These are phyloP conservation scores for Drosophila nebulosa DNA, from an alignment of 1,140 invertebrate genomes.

Conservation along the genomic window DNA sequence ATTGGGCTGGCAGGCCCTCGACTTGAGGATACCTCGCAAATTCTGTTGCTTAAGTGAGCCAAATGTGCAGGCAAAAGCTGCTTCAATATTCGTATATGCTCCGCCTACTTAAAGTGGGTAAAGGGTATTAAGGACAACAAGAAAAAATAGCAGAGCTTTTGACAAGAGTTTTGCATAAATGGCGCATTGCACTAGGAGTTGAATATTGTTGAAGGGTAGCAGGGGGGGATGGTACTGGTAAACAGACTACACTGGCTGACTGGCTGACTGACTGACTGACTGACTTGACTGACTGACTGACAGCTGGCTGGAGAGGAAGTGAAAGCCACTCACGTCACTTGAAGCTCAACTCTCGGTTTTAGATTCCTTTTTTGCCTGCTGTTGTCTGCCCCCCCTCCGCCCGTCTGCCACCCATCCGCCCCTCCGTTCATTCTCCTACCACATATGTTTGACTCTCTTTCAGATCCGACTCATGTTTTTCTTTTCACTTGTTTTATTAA, in stretches of 20 bases:
- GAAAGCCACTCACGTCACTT: conserved; percentile 39
- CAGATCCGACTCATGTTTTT: background rate
- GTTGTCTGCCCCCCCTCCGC: too few species aligned
- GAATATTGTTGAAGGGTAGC: background rate
- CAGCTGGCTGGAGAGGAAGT: conserved; percentile 12
- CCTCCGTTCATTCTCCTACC: background rate
- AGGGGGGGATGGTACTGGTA: background rate
- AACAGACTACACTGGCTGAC: too few species aligned
- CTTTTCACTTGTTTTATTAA: background rate
- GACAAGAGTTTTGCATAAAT: conserved; percentile 1
- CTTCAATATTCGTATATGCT: background rate
- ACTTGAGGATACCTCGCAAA: background rate
- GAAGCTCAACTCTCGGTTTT: conserved; percentile 36
- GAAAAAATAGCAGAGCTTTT: background rate
- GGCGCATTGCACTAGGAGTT: conserved; percentile 1
- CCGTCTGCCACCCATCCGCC: too few species aligned
- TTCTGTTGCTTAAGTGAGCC: too few species aligned
- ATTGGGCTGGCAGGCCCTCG: background rate
- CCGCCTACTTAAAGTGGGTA: background rate
- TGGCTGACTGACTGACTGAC: too few species aligned
- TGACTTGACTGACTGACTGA: background rate
- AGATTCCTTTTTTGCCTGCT: conserved; percentile 23
- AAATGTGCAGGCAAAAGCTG: too few species aligned
- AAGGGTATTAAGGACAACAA: background rate
- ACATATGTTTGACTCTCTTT: conserved; percentile 10